These are phyloP conservation scores for Diorhabda elongata DNA, from an alignment of 1,140 invertebrate genomes.

Conservation along the genomic window DNA sequence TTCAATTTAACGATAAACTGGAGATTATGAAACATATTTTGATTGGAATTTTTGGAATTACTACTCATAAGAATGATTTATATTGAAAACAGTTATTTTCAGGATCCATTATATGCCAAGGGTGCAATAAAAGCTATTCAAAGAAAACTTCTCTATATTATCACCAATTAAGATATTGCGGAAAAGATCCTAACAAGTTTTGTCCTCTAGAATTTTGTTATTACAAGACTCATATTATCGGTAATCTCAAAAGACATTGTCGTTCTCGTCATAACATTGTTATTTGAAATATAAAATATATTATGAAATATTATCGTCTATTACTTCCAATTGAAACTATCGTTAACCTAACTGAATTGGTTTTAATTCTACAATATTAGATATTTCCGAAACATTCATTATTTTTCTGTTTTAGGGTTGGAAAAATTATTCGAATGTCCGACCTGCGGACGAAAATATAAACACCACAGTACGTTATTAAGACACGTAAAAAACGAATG, in stretches of 20 bases:
- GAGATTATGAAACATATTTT: too few species aligned
- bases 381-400: not conserved
- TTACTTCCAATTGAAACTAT: too few species aligned
- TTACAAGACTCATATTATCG: slow-evolving; percentile 5
- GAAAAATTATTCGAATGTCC: not conserved
- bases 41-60: too few species aligned
- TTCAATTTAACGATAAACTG: too few species aligned
- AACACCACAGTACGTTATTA: slow-evolving; percentile 43
- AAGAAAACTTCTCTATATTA: slow-evolving; percentile 50
- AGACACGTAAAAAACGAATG: slow-evolving; percentile 53
- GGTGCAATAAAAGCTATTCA: slow-evolving; percentile 14
- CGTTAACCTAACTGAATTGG: too few species aligned
- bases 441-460: slow-evolving; percentile 25
- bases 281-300: not conserved
- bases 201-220: not conserved
- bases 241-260: slow-evolving; percentile 8
- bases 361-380: not conserved
- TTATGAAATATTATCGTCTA: too few species aligned
- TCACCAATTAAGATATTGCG: slow-evolving; percentile 50
- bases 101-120: too few species aligned
- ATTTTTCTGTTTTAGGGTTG: not conserved
- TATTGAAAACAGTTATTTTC: too few species aligned
- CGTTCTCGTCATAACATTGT: not conserved
- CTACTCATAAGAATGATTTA: too few species aligned
- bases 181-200: slow-evolving; percentile 43